Base-by-base conservation (phyloP, 2,113 vertebrate genomes). In the pig (Sus scrofa) region DNA sequence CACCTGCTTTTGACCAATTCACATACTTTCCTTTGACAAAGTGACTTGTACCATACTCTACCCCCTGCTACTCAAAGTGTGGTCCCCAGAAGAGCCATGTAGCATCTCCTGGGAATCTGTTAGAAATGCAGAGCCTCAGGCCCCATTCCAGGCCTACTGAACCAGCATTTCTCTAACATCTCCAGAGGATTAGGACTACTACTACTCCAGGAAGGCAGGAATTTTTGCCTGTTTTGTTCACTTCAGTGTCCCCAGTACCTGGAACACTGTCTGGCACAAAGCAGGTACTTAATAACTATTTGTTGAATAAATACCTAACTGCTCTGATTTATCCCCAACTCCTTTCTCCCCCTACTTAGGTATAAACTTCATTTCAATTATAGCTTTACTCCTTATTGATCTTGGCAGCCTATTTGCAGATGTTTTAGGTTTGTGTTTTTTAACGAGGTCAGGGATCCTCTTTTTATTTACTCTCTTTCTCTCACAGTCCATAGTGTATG, bases 351-450 rank as follows among this genome's bases (percentile, higher is more conserved):
- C 37, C 68, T 30, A 37, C 56, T 68, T 52, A 71, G 78, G 67
- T 56, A 87, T 77, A 68, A 85, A n/a, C 75, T 87, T 73, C 79
- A 58, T 58, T 87, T 96, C 22, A 52, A 8, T 77, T 22, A 83
- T 3, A 77, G 65, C 26, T 63, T 83, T 34, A 68, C 32, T 92
- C 26, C 65, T 88, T 74, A 56, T 73, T 34, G 83, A 81, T 88
- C 77, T 10, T 44, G 54, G 58, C 52, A 83, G 58, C 78, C 50
- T 74, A 56, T 58, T n/a, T 78, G 70, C 60, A 97, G 86, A 86
- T 70, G 16, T 78, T 93, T 85, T 88, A 52, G 78, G 65, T 95
- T 92, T 95, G 58, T 77, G 24, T 91, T n/a, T 71, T 95, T 90
- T 60, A 86, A 91, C 67, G 86, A 89, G 44, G 70, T 34, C 78